These are phyloP conservation scores for Panurus biarmicus DNA, from an alignment of 2,113 vertebrate species.

Conservation along the genomic window DNA sequence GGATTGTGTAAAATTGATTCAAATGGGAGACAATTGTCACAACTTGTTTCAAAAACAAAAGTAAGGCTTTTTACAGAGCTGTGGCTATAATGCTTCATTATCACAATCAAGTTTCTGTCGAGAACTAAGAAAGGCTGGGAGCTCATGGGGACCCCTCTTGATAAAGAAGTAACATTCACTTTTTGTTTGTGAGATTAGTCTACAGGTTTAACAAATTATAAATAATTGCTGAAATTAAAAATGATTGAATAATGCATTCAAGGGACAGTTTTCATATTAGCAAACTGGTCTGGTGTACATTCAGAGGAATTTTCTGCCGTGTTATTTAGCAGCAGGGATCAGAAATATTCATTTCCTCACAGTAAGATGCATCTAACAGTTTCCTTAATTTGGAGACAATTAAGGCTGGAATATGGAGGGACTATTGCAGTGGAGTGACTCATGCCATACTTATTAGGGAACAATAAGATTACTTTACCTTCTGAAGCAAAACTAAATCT, in stretches of 20 bases:
- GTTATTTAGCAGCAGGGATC: conserved; percentile 54
- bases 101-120: conserved; percentile 20
- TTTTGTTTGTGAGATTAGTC: conserved; percentile 35
- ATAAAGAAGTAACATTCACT: neutral
- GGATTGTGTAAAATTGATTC: neutral
- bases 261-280: conserved; percentile 39
- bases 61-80: neutral
- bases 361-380: conserved; percentile 41
- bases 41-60: neutral
- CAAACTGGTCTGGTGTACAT: neutral
- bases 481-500: conserved; percentile 54
- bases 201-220: conserved; percentile 18
- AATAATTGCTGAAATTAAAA: conserved; percentile 45
- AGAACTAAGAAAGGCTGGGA: neutral
- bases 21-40: neutral
- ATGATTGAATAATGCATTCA: conserved; percentile 25
- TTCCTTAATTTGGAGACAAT: conserved; percentile 64
- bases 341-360: conserved; percentile 46
- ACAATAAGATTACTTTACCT: conserved; percentile 53
- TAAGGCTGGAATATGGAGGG: conserved; percentile 25
- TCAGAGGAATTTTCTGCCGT: conserved; percentile 28
- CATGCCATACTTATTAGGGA: conserved; percentile 32
- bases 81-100: neutral
- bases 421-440: conserved; percentile 38
- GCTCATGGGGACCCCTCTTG: neutral